Evolutionary conservation across 2,113 vertebrate species (phyloP), one percentile per base, ranked within the genome.

Genomic region (Ia io): DNA sequence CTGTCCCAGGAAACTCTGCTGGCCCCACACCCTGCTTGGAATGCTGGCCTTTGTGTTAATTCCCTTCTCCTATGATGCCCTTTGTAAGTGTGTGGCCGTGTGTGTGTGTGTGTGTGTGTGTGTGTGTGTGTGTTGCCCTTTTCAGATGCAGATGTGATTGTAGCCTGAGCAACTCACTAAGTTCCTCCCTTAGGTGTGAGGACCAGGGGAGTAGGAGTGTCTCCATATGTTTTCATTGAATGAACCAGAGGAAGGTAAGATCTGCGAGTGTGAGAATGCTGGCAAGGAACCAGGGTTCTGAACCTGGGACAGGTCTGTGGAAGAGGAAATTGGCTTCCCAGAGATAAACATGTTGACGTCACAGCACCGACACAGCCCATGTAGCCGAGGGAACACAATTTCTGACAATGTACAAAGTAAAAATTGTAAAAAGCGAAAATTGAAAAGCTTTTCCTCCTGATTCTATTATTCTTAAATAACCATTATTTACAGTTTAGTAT

Each of bases 331-430:
- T 80, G 30, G 5, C 53, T 73, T 90, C 42, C 40, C 12, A 20
- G 28, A 79, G 76, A 83, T 18, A 51, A 47, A 59, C 0, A 3
- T 23, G 65, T 16, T 56, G 63, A 78, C 20, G 67, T 90, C 9
- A 35, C 0, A 30, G 2, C 1, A 6, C 5, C 0, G 3, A 3
- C 3, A 30, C 49, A 93, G 23, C 51, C 10, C 63, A 18, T 22
- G 9, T 4, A 47, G 44, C 16, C 9, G 0, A 25, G 44, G 44
- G 40, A 42, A 14, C 83, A 61, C 25, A 28, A 30, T 22, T 7
- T 37, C 13, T 32, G 35, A 51, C 5, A 35, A 67, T 20, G n/a
- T 53, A 53, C 84, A 77, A 65, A 85, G 23, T 40, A 70, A 67
- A 90, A 73, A 30, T 44, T n/a, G 9, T 73, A 51, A 79, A 51